These are phyloP conservation scores for Mastomys coucha DNA, from an alignment of 2,113 vertebrate species.

Conservation along the genomic window DNA sequence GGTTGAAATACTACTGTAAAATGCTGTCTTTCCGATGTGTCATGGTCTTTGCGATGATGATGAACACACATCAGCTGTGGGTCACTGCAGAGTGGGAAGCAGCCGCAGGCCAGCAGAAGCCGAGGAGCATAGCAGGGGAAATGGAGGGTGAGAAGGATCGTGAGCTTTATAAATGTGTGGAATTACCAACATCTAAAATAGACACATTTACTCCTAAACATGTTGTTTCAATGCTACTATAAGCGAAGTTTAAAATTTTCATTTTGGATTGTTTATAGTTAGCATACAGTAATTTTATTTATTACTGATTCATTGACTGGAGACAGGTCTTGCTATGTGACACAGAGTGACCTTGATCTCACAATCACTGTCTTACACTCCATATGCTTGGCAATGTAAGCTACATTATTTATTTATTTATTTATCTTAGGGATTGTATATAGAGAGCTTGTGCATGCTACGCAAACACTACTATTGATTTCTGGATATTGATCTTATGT, in stretches of 20 bases:
- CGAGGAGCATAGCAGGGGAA: neutral
- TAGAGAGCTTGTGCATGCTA: neutral
- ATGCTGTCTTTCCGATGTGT: neutral
- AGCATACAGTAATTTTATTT: neutral
- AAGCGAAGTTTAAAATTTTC: neutral
- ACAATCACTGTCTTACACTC: too few relatives aligned
- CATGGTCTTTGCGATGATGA: neutral
- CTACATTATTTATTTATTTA: neutral
- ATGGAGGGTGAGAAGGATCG: neutral
- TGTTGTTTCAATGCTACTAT: neutral
- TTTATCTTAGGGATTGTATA: neutral
- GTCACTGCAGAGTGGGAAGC: neutral
- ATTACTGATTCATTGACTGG: neutral
- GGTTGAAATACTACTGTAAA: neutral
- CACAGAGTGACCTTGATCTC: neutral
- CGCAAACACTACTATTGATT: neutral
- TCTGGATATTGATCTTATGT: conserved; percentile 27
- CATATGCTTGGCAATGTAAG: neutral
- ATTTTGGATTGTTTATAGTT: neutral
- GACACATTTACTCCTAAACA: neutral
- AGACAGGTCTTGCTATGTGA: neutral
- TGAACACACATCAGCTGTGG: neutral
- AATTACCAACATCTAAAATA: neutral
- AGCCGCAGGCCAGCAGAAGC: neutral
- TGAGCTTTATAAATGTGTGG: neutral